These are phyloP conservation scores for Oreonectes daqikongensis DNA, from an alignment of 2,797 vertebrate species.

Conservation along the genomic window DNA sequence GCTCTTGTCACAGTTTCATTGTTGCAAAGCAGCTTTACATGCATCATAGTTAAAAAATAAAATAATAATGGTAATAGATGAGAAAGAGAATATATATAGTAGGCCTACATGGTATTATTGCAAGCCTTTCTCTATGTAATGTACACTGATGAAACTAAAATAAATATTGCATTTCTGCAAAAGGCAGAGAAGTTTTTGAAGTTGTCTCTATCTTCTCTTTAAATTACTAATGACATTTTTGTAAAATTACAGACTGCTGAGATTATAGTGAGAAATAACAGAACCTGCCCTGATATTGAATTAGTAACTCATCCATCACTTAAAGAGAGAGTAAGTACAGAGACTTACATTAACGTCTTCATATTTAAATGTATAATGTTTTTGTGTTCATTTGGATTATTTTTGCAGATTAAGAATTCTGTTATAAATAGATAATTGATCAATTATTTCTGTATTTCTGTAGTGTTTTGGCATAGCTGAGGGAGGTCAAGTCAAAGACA, in stretches of 20 bases:
- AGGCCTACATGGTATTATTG: too few species aligned
- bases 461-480: conserved; percentile 90
- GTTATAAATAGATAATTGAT: neutral
- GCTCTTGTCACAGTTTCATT: too few species aligned
- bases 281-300: conserved; percentile 73
- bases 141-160: too few species aligned
- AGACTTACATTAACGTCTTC: neutral
- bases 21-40: too few species aligned
- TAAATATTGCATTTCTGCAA: too few species aligned
- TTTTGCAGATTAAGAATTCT: neutral
- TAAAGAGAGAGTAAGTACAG: conserved; percentile 84
- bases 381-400: neutral
- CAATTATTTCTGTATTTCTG: conserved; percentile 5
- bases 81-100: too few species aligned
- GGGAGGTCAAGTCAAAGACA: conserved; percentile 77
- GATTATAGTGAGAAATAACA: conserved; percentile 82
- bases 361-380: neutral
- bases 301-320: conserved; percentile 81
- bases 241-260: conserved; percentile 81
- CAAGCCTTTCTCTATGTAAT: too few species aligned
- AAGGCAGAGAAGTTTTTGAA: too few species aligned
- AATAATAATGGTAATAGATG: too few species aligned
- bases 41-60: too few species aligned
- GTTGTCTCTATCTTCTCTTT: too few species aligned
- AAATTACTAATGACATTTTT: neutral